Base-by-base conservation (phyloP, 2,888 invertebrate genomes). In the Caenorhabditis panamensis region DNA sequence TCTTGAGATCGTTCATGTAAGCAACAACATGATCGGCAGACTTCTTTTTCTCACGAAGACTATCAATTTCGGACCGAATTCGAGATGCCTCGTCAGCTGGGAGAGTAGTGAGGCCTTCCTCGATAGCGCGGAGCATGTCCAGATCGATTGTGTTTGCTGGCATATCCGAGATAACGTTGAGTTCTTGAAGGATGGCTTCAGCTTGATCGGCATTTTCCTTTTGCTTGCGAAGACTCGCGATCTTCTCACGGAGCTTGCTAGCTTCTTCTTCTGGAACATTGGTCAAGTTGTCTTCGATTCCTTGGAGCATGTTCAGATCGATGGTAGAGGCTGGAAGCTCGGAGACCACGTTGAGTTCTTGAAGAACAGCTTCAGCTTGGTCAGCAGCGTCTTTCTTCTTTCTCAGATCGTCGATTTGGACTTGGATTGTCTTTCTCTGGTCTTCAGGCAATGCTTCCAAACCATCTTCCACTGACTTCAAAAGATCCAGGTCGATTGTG, bases 271-370 rank as follows among this genome's bases (percentile, higher is more conserved):
- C 5, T 9, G 71, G 66, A 9, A 78, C 22, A 5, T 16, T 8
- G n/a, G 18, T 26, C n/a, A 71, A 41, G 22, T 51, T 56, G 13
- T 67, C 67, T 49, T 79, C 72, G 22, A 79, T 49, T 6, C 51
- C 53, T 16, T 67, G 47, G 37, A 79, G 18, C 36, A 79, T 51
- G 49, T 67, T n/a, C n/a, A 72, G 16, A n/a, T 79, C 79, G 18
- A 72, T 54, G n/a, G 72, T 72, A 6, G 26, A 26, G 9, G 79
- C 28, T 62, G 72, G 72, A 18, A 71, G 18, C n/a, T 58, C 41
- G n/a, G 41, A 58, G 18, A 78, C 53, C 4, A 62, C 26, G 11
- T 66, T 62, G 16, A 78, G 47, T 26, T 78, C 78, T 22, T 63
- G 62, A 1, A 68, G 31, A 51, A 72, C 16, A 9, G 26, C 31